Base-by-base conservation (phyloP, 2,797 vertebrate species). In the Phrynocephalus guinanensis region DNA sequence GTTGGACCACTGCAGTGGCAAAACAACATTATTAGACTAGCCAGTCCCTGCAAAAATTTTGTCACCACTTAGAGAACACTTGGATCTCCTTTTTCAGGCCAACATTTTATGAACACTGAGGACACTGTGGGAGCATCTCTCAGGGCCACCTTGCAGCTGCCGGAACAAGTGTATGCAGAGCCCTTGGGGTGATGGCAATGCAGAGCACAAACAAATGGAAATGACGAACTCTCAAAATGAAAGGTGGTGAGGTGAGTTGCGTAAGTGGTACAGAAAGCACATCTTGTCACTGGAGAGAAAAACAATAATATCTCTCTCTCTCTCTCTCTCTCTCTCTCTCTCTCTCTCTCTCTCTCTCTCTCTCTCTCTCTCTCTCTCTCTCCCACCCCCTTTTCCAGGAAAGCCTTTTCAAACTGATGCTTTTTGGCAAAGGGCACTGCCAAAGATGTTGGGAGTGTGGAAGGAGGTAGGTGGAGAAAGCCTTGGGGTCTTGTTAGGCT, bases 161-260 rank as follows among this genome's bases (percentile, higher is more conserved):
- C 16, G 3, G 2, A 63, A 63, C 11, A 15, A 63, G 60, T 63
- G 79, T 26, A 80, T 60, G 38, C 22, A 20, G 38, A 83, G 82
- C 30, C 6, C 82, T 52, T 71, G 26, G 67, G 82, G 52, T 48
- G 38, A 66, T 38, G 30, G n/a, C 89, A 89, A 76, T 78, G 85
- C 79, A 89, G 93, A 91, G 85, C 63, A 44, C 20, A 90, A 91
- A 89, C 84, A 63, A 26, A 8, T 11, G 52, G 52, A 52, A 52
- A 52, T 52, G 7, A 52, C 2, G 52, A 52, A 52, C 92, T 93
- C 83, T 50, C 70, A 44, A 38, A 77, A 56, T 86, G 90, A 91
- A 2, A 90, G 9, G 76, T 68, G 9, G 30, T 30, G 79, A 2
- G 1, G 68, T 15, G 73, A 80, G 50, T 56, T 44, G 33, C 60